Base-by-base conservation (phyloP, 2,888 invertebrate species). In the Noctua janthina region DNA sequence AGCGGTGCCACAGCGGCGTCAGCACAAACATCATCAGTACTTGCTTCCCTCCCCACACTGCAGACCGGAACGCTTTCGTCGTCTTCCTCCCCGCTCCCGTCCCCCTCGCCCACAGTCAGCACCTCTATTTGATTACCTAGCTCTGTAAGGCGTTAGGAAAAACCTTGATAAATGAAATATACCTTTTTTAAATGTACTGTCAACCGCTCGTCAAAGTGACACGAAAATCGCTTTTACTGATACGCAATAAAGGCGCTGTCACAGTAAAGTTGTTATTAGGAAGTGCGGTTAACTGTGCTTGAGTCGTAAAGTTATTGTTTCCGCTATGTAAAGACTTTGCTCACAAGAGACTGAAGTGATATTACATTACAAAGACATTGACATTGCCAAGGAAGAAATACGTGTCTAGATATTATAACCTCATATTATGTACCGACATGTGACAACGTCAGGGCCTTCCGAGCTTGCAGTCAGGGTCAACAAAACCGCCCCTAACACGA, bases 61-160 rank as follows among this genome's bases (percentile, higher is more conserved):
- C 96, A 95, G 2, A 96, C 96, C 0, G 96, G 96, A 3, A 95
- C 96, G 84, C 96, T 96, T 80, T 96, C 96, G 35, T 95, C 95
- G 29, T 96, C 96, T 77, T 96, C 96, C 49, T 96, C 95, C 0
- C 96, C 96, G 76, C 96, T 95, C 54, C 94, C 93, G 46, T 95
- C 95, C 2, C 93, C 93, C 11, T 95, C 96, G 7, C 95, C 96
- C 0, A 97, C 96, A 0, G 96, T 97, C 74, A 97, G 90, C 49
- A 97, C 97, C 92, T 97, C 97, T 87, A 97, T 97, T 86, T 97
- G 97, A 90, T 97, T 97, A 59, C 97, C 97, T 88, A 97, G 88
- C 82, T 97, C 97, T 97, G 94, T 0, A 94, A 94, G 68, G 46
- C 11, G 23, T 85, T 29, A 59, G 67, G 66, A 67, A 68, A 81